These are phyloP conservation scores for Meliscaeva auricollis DNA, from an alignment of 2,888 invertebrate genomes.

Conservation along the genomic window DNA sequence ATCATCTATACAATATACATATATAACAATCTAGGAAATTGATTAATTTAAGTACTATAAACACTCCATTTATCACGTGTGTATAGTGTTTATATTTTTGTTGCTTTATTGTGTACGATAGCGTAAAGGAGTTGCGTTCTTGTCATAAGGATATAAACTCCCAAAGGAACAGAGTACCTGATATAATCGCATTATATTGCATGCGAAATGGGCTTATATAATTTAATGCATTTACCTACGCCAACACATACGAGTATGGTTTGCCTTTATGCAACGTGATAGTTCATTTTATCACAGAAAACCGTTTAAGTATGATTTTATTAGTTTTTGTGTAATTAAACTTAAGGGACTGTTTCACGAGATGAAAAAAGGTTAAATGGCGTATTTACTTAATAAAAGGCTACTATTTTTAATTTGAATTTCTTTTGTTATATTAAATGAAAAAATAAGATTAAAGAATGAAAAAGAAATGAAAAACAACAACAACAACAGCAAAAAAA, in stretches of 20 bases:
- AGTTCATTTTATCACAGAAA: slow-evolving; percentile 38
- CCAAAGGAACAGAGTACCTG: slow-evolving; percentile 14
- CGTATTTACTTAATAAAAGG: too few species aligned
- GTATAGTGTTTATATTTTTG: background rate
- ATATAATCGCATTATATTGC: slow-evolving; percentile 25
- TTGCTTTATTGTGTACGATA: background rate
- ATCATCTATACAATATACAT: background rate
- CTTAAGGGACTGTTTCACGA: slow-evolving; percentile 10
- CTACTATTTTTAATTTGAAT: background rate
- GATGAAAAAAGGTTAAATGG: too few species aligned
- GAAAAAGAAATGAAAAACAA: background rate
- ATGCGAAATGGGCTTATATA: background rate
- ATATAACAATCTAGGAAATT: slow-evolving; percentile 20
- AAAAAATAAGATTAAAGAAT: background rate
- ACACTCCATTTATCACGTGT: background rate
- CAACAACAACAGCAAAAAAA: too few species aligned
- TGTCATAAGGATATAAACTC: slow-evolving; percentile 37
- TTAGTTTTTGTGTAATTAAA: slow-evolving; percentile 32
- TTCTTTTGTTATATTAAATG: background rate
- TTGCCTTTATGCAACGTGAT: slow-evolving; percentile 34
- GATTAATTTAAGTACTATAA: slow-evolving; percentile 39
- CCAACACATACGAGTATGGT: slow-evolving; percentile 15
- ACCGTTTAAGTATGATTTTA: background rate
- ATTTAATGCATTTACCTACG: background rate
- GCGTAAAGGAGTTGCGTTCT: background rate